phyloP scores from a whole-genome alignment of 2,888 invertebrate species.

The Drosophila birchii region DNA sequence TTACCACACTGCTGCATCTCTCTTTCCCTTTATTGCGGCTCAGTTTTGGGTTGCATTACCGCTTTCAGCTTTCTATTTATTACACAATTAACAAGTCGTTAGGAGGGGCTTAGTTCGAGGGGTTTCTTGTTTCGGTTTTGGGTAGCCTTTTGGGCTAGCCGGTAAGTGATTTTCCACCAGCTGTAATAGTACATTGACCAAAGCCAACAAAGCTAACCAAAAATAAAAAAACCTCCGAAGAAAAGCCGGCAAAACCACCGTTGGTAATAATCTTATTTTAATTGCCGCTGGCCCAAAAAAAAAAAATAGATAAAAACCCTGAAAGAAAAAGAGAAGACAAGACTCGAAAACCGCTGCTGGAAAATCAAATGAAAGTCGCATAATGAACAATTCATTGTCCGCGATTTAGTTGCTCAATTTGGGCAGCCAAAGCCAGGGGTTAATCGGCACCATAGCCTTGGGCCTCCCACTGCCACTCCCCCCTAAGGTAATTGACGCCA shows the following conservation, averaged over 20 bases:
- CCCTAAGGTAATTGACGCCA: conserved; percentile 41
- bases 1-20: conserved; percentile 65
- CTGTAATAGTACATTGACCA: conserved; percentile 24
- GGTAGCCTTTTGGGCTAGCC: conserved; percentile 28
- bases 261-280: conserved; percentile 76
- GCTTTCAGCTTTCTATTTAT: conserved; percentile 76
- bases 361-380: conserved; percentile 33
- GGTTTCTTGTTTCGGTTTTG: conserved; percentile 35
- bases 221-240: conserved; percentile 19
- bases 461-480: conserved; percentile 26
- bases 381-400: conserved; percentile 50
- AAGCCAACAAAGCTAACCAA: neutral
- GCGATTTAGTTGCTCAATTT: conserved; percentile 38
- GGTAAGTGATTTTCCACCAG: conserved; percentile 44
- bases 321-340: conserved; percentile 10
- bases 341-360: neutral
- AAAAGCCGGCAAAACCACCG: conserved; percentile 44
- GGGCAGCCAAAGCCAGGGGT: conserved; percentile 3
- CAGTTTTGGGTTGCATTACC: conserved; percentile 33
- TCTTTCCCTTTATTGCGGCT: conserved; percentile 19
- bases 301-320: neutral
- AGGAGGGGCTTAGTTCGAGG: conserved; percentile 44
- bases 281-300: conserved; percentile 59
- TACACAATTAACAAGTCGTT: conserved; percentile 80
- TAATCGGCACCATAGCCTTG: conserved; percentile 30